Evolutionary conservation across 2,888 invertebrate species (phyloP).

Genomic region (Megalurothrips usitatus): DNA sequence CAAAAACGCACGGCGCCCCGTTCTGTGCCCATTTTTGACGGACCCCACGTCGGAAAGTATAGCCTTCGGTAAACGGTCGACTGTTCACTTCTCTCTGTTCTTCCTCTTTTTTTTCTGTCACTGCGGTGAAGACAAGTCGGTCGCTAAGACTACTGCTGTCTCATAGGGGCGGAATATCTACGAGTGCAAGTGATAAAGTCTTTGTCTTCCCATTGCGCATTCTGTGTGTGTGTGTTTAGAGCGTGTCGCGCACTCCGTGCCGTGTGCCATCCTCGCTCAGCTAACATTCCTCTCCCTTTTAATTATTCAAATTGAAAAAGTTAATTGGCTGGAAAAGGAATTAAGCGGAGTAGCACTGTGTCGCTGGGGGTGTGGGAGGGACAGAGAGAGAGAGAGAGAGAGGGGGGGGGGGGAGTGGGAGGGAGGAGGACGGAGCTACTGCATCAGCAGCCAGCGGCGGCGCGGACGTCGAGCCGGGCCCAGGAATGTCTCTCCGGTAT

Average conservation of each 20-base stretch:
- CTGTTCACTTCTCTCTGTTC: no score
- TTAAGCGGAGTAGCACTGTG: not conserved
- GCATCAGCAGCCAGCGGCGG: not conserved
- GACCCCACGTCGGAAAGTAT: no score
- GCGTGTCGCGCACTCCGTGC: no score
- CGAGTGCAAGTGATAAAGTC: not conserved
- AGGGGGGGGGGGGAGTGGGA: not conserved
- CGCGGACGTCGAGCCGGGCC: not conserved
- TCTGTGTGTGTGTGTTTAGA: not conserved
- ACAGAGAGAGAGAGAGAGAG: not conserved
- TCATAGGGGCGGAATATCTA: no score
- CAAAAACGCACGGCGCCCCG: no score
- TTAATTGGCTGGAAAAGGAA: conserved; percentile 26
- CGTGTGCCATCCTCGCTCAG: not conserved
- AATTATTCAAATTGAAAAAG: conserved; percentile 27
- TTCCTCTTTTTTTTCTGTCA: no score
- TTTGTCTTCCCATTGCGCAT: not conserved
- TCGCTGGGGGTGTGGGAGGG: not conserved
- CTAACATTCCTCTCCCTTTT: conserved; percentile 20
- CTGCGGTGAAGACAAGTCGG: no score
- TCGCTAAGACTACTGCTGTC: no score
- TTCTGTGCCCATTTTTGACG: no score
- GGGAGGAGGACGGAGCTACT: not conserved
- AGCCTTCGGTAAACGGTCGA: no score
- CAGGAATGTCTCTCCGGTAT: conserved; percentile 1